These are phyloP conservation scores for Nixonia krombeini DNA, from an alignment of 1,140 invertebrate species.

Conservation along the genomic window DNA sequence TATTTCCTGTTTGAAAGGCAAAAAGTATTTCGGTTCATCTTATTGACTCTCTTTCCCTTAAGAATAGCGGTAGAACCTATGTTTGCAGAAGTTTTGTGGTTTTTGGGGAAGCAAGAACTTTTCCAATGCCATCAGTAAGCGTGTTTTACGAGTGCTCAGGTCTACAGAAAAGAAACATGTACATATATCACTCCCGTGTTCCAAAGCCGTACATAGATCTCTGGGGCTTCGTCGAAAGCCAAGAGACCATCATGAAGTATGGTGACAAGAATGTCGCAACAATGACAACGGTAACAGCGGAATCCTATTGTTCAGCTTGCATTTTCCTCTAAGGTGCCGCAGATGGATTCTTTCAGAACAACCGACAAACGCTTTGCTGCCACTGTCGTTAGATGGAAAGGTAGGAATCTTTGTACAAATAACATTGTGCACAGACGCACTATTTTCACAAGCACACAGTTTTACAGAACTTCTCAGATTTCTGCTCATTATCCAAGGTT, in stretches of 20 bases:
- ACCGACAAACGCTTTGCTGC: conserved; percentile 32
- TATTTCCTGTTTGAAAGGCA: no score
- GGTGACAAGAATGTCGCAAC: conserved; percentile 39
- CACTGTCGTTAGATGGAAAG: conserved; percentile 15
- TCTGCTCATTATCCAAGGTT: no score
- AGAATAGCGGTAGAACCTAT: conserved; percentile 22
- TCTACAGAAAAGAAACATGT: conserved; percentile 23
- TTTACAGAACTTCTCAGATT: no score
- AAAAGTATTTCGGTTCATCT: no score
- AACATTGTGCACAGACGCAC: conserved; percentile 11
- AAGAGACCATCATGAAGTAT: conserved; percentile 33
- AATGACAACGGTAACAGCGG: conserved; percentile 43
- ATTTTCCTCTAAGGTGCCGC: conserved; percentile 43
- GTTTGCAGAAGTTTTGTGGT: conserved; percentile 46
- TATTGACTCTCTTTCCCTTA: no score
- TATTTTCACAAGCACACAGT: conserved; percentile 21
- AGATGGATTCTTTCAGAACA: conserved; percentile 44
- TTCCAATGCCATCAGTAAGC: conserved; percentile 26
- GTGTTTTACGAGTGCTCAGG: conserved; percentile 38
- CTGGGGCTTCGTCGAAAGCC: conserved; percentile 45
- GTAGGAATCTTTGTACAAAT: conserved; percentile 31
- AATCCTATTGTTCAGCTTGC: conserved; percentile 36
- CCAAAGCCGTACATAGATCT: conserved; percentile 17
- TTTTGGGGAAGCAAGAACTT: conserved; percentile 43
- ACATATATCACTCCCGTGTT: conserved; percentile 31